Evolutionary conservation across 2,888 invertebrate species (phyloP).

Genomic region (Morinoia aosen): DNA sequence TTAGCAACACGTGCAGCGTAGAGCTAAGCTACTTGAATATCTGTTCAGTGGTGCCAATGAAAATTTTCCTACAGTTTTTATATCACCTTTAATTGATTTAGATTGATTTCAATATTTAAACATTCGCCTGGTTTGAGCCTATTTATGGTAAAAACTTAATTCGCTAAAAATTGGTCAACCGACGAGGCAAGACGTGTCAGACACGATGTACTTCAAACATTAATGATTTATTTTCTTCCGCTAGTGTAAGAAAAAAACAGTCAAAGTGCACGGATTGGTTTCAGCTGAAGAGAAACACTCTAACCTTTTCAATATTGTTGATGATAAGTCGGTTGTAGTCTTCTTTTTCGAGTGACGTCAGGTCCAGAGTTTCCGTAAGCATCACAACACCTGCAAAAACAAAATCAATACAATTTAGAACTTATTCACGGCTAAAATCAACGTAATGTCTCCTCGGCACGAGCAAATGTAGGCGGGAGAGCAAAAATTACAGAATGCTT

Average conservation of each 20-base stretch:
- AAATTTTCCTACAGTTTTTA: neutral
- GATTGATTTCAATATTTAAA: neutral
- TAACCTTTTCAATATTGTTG: constrained; percentile 38
- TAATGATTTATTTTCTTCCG: neutral
- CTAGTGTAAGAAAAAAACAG: neutral
- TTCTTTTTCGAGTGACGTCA: constrained; percentile 5
- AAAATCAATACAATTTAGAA: neutral
- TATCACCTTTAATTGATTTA: neutral
- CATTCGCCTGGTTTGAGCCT: neutral
- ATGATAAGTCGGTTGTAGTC: neutral
- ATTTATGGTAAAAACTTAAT: too few relatives aligned
- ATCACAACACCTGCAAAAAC: neutral
- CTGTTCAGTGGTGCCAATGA: neutral
- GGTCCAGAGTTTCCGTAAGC: constrained; percentile 8
- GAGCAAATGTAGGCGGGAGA: too few relatives aligned
- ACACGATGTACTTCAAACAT: neutral
- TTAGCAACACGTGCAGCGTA: too few relatives aligned
- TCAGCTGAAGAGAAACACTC: neutral
- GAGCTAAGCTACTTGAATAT: neutral
- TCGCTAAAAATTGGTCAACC: neutral
- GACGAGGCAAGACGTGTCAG: neutral
- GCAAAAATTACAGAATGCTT: too few relatives aligned
- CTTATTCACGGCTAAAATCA: too few relatives aligned
- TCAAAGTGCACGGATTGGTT: neutral
- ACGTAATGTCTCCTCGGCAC: too few relatives aligned